Conservation (phyloP, 2,113 vertebrate genomes). For the Isichthys henryi region DNA sequence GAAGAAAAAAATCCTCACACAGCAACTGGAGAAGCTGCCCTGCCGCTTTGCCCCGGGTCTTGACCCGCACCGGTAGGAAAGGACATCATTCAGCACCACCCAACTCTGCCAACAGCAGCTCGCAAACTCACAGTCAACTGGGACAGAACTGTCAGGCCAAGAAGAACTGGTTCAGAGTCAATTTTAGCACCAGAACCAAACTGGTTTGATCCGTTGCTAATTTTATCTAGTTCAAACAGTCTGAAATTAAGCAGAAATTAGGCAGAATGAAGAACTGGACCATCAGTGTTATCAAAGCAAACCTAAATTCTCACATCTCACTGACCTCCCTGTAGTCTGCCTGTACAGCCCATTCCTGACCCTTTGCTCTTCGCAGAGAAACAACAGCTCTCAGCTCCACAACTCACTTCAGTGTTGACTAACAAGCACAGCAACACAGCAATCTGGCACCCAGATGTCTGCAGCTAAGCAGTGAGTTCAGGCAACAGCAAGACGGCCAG, state of each 20-base stretch:
- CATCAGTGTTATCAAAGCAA: background rate
- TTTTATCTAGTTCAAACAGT: background rate
- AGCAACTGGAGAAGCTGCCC: background rate
- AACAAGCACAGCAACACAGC: background rate
- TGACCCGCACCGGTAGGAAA: background rate
- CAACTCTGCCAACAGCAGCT: background rate
- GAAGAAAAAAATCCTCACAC: background rate
- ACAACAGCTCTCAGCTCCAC: background rate
- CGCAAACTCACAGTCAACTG: background rate
- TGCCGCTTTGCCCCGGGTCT: background rate
- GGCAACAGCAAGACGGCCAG: background rate
- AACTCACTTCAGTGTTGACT: background rate
- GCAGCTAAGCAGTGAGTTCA: background rate
- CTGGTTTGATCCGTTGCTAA: background rate
- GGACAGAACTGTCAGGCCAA: background rate
- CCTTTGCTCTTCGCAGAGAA: background rate
- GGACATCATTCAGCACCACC: background rate
- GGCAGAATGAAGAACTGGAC: background rate
- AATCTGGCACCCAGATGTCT: background rate
- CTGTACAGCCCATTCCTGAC: background rate
- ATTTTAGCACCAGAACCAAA: background rate
- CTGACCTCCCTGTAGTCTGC: background rate
- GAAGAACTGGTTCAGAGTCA: constrained; percentile 3
- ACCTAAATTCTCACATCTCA: background rate
- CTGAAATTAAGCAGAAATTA: background rate